These are phyloP conservation scores for Diplazon laetatorius DNA, from an alignment of 2,888 invertebrate genomes.

Conservation along the genomic window DNA sequence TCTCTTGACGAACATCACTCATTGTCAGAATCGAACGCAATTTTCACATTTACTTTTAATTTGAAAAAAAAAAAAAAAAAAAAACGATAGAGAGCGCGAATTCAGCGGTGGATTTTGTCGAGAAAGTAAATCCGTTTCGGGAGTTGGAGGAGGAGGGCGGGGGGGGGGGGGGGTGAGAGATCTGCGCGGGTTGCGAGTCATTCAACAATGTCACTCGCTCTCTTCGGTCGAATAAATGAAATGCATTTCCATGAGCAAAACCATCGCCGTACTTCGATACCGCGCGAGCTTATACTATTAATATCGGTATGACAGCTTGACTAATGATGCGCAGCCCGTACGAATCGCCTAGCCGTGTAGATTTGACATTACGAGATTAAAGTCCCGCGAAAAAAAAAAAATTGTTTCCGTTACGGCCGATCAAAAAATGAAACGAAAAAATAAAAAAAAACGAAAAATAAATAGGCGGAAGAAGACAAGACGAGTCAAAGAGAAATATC, in stretches of 20 bases:
- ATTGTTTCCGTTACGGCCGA: slow-evolving; percentile 74
- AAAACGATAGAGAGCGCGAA: slow-evolving; percentile 44
- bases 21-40: slow-evolving; percentile 28
- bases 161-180: too few relatives aligned
- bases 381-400: slow-evolving; percentile 73
- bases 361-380: slow-evolving; percentile 82
- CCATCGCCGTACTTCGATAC: slow-evolving; percentile 79
- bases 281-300: slow-evolving; percentile 76
- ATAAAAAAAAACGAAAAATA: slow-evolving; percentile 17
- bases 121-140: slow-evolving; percentile 22
- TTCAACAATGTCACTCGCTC: slow-evolving; percentile 80
- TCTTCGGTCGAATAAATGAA: slow-evolving; percentile 76
- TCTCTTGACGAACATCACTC: slow-evolving; percentile 47
- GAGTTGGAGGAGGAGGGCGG: too few relatives aligned
- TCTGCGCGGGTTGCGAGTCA: slow-evolving; percentile 69
- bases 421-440: slow-evolving; percentile 39
- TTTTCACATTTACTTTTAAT: slow-evolving; percentile 47
- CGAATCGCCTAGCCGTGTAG: slow-evolving; percentile 64
- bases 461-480: background rate
- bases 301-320: slow-evolving; percentile 82
- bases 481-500: slow-evolving; percentile 31
- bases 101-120: slow-evolving; percentile 47
- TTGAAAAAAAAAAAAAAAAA: too few relatives aligned
- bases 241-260: slow-evolving; percentile 77
- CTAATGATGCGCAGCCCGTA: slow-evolving; percentile 79